These are phyloP conservation scores for Trichomycterus rosablanca DNA, from an alignment of 2,113 vertebrate species.

Conservation along the genomic window DNA sequence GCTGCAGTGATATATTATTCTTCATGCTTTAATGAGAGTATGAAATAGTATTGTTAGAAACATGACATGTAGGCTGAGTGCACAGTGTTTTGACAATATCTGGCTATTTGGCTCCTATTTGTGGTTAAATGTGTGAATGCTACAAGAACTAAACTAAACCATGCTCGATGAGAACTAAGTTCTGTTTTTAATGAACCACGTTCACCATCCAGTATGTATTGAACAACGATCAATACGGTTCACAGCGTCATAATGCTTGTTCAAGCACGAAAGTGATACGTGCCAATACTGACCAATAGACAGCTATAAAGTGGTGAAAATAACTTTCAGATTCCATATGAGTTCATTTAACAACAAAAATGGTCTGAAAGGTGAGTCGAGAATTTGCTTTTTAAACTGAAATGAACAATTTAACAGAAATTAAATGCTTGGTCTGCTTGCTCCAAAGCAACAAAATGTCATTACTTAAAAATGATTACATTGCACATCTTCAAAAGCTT, in stretches of 20 bases:
- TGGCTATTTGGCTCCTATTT: background rate
- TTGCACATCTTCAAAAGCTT: too few species aligned
- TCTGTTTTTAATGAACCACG: slow-evolving; percentile 7
- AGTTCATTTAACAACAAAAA: slow-evolving; percentile 19
- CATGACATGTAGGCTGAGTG: slow-evolving; percentile 35
- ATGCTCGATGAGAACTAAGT: slow-evolving; percentile 3
- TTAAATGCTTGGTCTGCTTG: too few species aligned
- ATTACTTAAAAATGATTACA: too few species aligned
- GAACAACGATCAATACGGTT: background rate
- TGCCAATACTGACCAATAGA: slow-evolving; percentile 22
- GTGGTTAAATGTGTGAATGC: slow-evolving; percentile 7
- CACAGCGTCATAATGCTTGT: background rate
- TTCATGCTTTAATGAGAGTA: slow-evolving; percentile 11
- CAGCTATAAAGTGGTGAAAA: slow-evolving; percentile 1
- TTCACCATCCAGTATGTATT: background rate
- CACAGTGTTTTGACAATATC: slow-evolving; percentile 53
- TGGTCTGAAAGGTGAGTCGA: slow-evolving; percentile 2
- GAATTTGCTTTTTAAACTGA: too few species aligned
- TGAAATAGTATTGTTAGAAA: too few species aligned
- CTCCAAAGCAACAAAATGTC: too few species aligned
- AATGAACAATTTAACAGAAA: too few species aligned
- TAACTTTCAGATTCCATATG: slow-evolving; percentile 17
- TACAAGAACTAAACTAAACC: slow-evolving; percentile 12
- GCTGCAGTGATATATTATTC: too few species aligned
- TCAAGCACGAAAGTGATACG: slow-evolving; percentile 5